phyloP scores from a whole-genome alignment of 2,797 vertebrate genomes.

The Graptemys geographica region DNA sequence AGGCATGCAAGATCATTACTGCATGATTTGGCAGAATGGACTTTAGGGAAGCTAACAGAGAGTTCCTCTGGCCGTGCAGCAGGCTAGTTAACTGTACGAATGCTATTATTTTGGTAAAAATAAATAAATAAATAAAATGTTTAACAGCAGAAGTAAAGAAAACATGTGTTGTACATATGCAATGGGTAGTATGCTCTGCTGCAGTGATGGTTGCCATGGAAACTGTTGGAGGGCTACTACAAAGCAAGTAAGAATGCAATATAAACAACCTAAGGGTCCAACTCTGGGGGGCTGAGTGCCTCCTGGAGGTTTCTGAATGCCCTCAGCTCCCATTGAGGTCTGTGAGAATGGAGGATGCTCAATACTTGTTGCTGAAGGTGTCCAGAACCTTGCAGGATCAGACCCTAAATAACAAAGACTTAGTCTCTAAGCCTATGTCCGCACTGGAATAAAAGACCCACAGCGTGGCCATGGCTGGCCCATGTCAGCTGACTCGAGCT shows the following conservation, averaged over 20 bases:
- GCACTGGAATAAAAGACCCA: background rate
- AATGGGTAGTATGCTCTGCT: background rate
- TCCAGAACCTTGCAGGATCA: background rate
- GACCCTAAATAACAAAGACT: background rate
- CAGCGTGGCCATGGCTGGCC: background rate
- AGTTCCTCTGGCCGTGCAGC: background rate
- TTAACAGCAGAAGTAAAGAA: conserved; percentile 9
- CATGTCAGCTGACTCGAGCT: no score
- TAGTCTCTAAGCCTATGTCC: no score
- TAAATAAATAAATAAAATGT: background rate
- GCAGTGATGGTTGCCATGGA: conserved; percentile 66
- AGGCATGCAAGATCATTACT: background rate
- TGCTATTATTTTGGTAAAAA: background rate
- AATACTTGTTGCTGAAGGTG: background rate
- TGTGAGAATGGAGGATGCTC: background rate
- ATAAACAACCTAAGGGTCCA: background rate
- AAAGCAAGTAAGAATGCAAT: background rate
- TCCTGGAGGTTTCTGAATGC: rapidly evolving
- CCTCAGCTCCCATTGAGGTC: background rate
- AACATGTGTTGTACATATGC: background rate
- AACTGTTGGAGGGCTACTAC: conserved; percentile 25
- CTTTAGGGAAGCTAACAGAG: background rate
- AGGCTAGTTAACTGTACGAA: background rate
- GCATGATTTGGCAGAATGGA: conserved; percentile 2
- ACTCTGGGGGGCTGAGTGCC: background rate